Evolutionary conservation across 1,140 invertebrate genomes (phyloP), one percentile per base, ranked within the genome.

Genomic region (Leptinotarsa lineolata): DNA sequence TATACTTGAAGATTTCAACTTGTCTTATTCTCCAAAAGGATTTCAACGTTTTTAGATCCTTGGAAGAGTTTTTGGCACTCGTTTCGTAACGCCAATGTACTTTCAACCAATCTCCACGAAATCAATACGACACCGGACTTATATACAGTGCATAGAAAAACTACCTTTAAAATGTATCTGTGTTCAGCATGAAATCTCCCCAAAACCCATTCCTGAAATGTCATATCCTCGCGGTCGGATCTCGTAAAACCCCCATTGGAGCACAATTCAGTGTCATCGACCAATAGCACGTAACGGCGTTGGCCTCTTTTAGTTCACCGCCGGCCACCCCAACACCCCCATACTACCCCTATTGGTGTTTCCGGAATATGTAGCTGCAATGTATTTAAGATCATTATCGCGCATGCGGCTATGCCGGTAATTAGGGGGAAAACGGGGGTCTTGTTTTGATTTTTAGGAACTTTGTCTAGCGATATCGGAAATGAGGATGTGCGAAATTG

Each of bases 211-310:
- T 20, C 13, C 16, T 4, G 0, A 44, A 66, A 66, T 66, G 30
- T 66, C 64, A 24, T 66, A 18, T 66, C n/a, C 77, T 76, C 79
- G 78, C 77, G 76, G 71, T 71, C 68, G 70, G 74, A 75, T 72
- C 54, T 61, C 59, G 63, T 44, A 20, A 22, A n/a, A 45, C 70
- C 63, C 20, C 69, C 21, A 81, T 81, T 81, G 79, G 80, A 70
- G 68, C 69, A 58, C 39, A 70, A 45, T 21, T 58, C n/a, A 60
- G 60, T 78, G 75, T 79, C 78, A 78, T 78, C 68, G 78, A 75
- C 80, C 80, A 81, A 81, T 81, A 63, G 68, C 70, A 67, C 21
- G 68, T 8, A 22, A 44, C 64, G 76, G 20, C 24, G 78, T 76
- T 79, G 74, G 74, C 78, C 78, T 79, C 76, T 77, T 79, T 78